phyloP scores from a whole-genome alignment of 92 coral and sea anemone species.

The Parazoanthus atlanticus region DNA sequence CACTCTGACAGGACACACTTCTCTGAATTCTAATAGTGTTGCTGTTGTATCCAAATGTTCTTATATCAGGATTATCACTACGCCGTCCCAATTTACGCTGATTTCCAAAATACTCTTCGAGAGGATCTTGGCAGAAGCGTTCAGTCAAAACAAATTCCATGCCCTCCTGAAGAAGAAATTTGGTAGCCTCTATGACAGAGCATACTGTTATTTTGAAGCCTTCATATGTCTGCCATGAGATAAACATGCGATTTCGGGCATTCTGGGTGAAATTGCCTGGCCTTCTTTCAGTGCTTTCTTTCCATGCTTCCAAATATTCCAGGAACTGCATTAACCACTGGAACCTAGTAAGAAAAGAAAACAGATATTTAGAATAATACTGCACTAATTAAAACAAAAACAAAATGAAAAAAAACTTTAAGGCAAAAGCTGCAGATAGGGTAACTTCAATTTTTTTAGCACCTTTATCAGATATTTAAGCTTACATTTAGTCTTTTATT shows the following conservation, averaged over 20 bases:
- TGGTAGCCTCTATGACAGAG: conserved; percentile 66
- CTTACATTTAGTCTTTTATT: conserved; percentile 5
- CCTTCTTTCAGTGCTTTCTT: conserved; percentile 52
- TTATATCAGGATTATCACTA: conserved; percentile 66
- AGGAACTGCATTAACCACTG: conserved; percentile 53
- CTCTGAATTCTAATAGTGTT: conserved; percentile 63
- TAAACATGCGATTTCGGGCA: conserved; percentile 57
- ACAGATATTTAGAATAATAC: background rate
- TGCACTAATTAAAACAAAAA: conserved; percentile 9
- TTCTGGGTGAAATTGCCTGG: conserved; percentile 68
- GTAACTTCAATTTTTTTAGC: background rate
- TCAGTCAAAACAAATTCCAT: conserved; percentile 65
- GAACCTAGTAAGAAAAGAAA: conserved; percentile 41
- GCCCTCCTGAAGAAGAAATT: conserved; percentile 63
- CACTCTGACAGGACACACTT: conserved; percentile 54
- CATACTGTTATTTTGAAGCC: conserved; percentile 64
- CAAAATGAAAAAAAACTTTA: background rate
- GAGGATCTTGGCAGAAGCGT: conserved; percentile 66
- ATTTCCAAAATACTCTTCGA: conserved; percentile 67
- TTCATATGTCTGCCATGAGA: conserved; percentile 70
- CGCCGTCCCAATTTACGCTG: conserved; percentile 59
- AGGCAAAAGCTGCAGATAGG: conserved; percentile 14
- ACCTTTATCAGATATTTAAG: conserved; percentile 2
- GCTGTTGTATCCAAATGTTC: conserved; percentile 59
- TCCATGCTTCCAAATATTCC: conserved; percentile 58